Evolutionary conservation across 2,888 invertebrate species (phyloP).

Genomic region (Oscheius sp.): DNA sequence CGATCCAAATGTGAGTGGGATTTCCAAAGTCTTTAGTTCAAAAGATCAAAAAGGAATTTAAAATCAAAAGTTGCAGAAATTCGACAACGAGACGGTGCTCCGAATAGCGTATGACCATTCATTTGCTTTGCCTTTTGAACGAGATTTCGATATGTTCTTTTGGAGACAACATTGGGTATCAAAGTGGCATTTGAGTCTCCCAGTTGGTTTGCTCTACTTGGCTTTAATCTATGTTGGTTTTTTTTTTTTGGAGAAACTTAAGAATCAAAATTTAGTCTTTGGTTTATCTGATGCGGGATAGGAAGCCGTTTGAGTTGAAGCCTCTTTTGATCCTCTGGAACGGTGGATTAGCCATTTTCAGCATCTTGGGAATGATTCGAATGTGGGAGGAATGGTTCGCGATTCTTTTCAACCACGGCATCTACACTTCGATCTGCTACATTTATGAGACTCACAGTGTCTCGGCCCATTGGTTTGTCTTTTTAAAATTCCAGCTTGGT

Average conservation of each 20-base stretch:
- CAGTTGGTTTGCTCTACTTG: slow-evolving; percentile 14
- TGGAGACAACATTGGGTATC: slow-evolving; percentile 2
- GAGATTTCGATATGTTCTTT: background rate
- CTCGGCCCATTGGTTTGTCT: slow-evolving; percentile 24
- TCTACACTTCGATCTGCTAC: slow-evolving; percentile 28
- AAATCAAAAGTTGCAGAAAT: background rate
- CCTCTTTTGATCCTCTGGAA: slow-evolving; percentile 13
- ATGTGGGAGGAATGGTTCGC: slow-evolving; percentile 22
- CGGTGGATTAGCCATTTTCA: slow-evolving; percentile 8
- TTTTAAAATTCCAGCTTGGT: too few species aligned
- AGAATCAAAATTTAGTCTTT: background rate
- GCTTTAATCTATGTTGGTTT: slow-evolving; percentile 8
- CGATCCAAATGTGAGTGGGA: slow-evolving; percentile 3
- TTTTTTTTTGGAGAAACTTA: background rate
- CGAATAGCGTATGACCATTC: slow-evolving; percentile 10
- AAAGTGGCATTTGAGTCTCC: slow-evolving; percentile 20
- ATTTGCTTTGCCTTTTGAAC: slow-evolving; percentile 10
- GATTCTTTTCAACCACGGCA: background rate
- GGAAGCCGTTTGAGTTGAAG: slow-evolving; percentile 8
- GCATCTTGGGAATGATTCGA: slow-evolving; percentile 14
- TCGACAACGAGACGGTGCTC: slow-evolving; percentile 7
- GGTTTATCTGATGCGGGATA: slow-evolving; percentile 6
- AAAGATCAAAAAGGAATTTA: too few species aligned
- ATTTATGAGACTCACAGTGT: slow-evolving; percentile 5
- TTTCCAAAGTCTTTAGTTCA: background rate